phyloP scores from a whole-genome alignment of 2,888 invertebrate genomes.

The Cephus pulcher region DNA sequence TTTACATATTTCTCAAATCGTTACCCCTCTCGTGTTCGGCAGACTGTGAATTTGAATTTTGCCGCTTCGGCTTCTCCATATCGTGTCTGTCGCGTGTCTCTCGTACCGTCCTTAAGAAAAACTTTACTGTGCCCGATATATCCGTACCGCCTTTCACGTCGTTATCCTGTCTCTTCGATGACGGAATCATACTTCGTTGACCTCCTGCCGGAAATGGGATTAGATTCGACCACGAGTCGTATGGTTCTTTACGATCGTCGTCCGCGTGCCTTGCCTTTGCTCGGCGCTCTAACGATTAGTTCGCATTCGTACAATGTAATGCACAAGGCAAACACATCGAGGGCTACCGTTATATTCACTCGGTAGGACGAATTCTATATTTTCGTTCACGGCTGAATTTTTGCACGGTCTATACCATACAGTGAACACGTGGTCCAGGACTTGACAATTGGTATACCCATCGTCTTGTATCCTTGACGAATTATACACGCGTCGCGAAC shows the following conservation, averaged over 20 bases:
- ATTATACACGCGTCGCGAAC: not conserved
- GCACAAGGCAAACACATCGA: not conserved
- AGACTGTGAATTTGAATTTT: not conserved
- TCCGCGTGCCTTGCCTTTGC: not conserved
- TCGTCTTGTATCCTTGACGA: not conserved
- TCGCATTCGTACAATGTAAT: not conserved
- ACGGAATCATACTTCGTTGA: conserved; percentile 6
- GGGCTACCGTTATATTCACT: not conserved
- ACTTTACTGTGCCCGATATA: not conserved
- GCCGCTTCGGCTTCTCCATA: not conserved
- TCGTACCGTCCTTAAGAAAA: not conserved
- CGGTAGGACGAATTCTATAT: not conserved
- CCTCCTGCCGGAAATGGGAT: not conserved
- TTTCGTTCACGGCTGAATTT: not conserved
- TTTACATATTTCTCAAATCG: not conserved
- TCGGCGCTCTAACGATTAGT: not conserved
- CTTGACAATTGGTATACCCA: not conserved
- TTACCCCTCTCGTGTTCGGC: not conserved
- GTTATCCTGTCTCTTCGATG: not conserved
- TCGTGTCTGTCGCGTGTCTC: not conserved
- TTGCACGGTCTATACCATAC: no score
- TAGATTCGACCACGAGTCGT: not conserved
- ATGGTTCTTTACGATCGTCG: not conserved
- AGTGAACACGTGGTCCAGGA: not conserved
- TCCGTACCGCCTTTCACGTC: not conserved